phyloP scores from a whole-genome alignment of 2,113 vertebrate species.

The Asarcornis scutulata region DNA sequence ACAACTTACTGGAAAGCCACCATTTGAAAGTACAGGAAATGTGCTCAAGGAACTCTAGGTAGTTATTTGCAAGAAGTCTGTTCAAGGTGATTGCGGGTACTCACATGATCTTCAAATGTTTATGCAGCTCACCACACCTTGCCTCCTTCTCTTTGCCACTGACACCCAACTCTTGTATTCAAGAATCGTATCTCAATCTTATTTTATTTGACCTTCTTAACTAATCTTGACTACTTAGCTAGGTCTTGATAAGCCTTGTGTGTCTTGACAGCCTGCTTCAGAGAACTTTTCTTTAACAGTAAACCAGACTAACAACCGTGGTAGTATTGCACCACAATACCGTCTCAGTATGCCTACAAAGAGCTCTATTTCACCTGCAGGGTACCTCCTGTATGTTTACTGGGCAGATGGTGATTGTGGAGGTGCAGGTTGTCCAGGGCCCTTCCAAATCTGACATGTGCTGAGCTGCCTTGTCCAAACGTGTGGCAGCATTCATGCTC shows the following conservation, averaged over 20 bases:
- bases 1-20: neutral
- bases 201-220: neutral
- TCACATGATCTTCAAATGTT: neutral
- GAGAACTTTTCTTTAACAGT: rapidly evolving
- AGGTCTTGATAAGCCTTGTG: neutral
- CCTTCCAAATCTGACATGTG: neutral
- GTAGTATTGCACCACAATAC: rapidly evolving
- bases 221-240: neutral
- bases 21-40: neutral
- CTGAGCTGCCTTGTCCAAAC: neutral
- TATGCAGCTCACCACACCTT: neutral
- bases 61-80: neutral
- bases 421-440: neutral
- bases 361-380: neutral
- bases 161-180: neutral
- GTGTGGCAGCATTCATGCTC: neutral
- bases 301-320: neutral
- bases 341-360: neutral
- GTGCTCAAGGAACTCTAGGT: neutral
- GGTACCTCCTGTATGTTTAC: neutral
- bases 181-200: neutral
- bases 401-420: rapidly evolving
- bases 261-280: neutral
- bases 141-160: neutral
- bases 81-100: neutral